Evolutionary conservation across 2,113 vertebrate genomes (phyloP).

Genomic region (Pterocles orientalis): DNA sequence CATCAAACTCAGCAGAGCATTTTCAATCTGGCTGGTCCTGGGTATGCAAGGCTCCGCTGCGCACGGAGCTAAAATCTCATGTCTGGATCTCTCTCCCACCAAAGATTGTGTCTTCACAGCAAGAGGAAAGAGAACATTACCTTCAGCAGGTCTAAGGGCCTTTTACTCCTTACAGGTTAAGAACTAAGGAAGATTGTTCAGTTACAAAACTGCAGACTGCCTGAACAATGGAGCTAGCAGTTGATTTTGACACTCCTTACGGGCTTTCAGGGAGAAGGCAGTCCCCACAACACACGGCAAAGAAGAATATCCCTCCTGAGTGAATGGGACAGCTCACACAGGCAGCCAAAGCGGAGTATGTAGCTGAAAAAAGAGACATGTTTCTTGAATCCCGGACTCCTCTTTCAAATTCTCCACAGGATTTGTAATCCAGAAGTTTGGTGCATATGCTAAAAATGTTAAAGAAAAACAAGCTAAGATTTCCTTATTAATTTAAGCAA

Average conservation of each 20-base stretch:
- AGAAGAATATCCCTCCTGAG: conserved; percentile 16
- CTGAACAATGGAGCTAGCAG: conserved; percentile 1
- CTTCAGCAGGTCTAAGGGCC: neutral
- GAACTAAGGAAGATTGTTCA: neutral
- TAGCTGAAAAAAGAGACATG: conserved; percentile 30
- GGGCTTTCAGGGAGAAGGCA: neutral
- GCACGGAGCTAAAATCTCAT: neutral
- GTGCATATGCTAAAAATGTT: neutral
- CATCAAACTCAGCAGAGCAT: neutral
- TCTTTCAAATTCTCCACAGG: neutral
- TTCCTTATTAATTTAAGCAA: neutral
- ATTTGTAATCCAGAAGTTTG: conserved; percentile 18
- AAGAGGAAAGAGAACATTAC: conserved; percentile 6
- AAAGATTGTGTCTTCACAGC: neutral
- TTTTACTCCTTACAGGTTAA: conserved; percentile 15
- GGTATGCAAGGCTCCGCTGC: fast-evolving
- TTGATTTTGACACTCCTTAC: neutral
- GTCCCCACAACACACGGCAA: neutral
- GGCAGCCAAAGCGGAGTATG: neutral
- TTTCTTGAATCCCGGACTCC: conserved; percentile 8
- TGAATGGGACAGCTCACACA: neutral
- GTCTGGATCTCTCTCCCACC: neutral
- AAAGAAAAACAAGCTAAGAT: conserved; percentile 23
- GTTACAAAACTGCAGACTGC: neutral
- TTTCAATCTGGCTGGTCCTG: neutral